Evolutionary conservation across 2,797 vertebrate genomes (phyloP), one percentile per base, ranked within the genome.

Genomic region (Lutjanus campechanus): DNA sequence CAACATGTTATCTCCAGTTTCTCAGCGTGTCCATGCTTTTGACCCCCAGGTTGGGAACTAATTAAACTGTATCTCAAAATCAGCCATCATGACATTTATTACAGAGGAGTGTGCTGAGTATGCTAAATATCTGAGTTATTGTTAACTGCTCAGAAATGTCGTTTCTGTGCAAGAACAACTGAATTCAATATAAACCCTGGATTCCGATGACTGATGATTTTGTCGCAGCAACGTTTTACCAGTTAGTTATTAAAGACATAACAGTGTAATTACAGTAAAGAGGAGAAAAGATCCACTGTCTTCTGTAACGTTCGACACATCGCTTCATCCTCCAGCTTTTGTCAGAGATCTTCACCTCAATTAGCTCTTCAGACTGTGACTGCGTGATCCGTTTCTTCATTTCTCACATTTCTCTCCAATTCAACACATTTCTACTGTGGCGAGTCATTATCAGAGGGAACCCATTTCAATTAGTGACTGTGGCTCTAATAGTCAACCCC

Each of bases 381-480:
- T 20, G 29, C 29, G 29, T 50, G 74, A 88, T 81, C 75, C 59
- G 53, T 80, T 86, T 77, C 80, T 69, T 74, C 36, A 29, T 73
- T 70, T 71, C 82, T 76, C 61, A 81, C 80, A 85, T 88, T 84
- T 81, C 75, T 55, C 69, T 81, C 82, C 77, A 82, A 68, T 75
- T 81, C 73, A 62, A 84, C 83, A 80, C 76, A 80, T 82, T 87
- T 84, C 56, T 40, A 20, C 77, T 69, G 80, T 66, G 66, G 76
- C n/a, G 44, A 84, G 59, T 84, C 85, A 81, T 90, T 84, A 85
- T 86, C 83, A 80, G 70, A 93, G 78, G 79, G 65, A 86, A 78
- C 75, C 72, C 75, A 81, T 92, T 93, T 94, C 89, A 92, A 91
- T 93, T 90, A 88, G 83, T 68, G 80, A 76, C 80, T 79, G 82